phyloP scores from a whole-genome alignment of 2,888 invertebrate genomes.

The Nezara viridula region DNA sequence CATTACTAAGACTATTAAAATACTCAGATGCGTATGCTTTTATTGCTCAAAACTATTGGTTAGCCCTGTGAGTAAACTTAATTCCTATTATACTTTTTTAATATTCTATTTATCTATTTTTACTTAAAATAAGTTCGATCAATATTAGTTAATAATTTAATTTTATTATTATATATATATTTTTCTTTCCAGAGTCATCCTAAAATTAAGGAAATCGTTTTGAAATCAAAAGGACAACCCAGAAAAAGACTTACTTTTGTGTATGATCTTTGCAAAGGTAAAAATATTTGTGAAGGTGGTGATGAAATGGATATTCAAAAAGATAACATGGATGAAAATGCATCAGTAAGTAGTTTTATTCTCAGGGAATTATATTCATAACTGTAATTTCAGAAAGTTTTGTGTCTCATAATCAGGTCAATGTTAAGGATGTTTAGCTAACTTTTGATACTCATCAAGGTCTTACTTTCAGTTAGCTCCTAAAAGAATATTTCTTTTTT shows the following conservation, averaged over 20 bases:
- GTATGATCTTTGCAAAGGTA: constrained; percentile 97
- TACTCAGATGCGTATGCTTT: constrained; percentile 98
- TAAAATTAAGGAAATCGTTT: constrained; percentile 93
- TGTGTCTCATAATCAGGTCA: neutral
- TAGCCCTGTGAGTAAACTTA: constrained; percentile 83
- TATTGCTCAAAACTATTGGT: constrained; percentile 98
- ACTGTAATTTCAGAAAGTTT: neutral
- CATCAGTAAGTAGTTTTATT: constrained; percentile 48
- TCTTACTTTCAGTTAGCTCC: neutral
- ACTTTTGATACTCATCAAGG: neutral
- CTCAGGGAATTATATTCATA: neutral
- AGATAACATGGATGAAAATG: constrained; percentile 68
- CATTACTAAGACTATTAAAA: constrained; percentile 96
- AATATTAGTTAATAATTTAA: constrained; percentile 67
- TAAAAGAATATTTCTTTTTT: neutral
- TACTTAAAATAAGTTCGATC: neutral
- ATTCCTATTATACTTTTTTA: constrained; percentile 63
- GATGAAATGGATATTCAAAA: constrained; percentile 96
- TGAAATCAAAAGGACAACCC: constrained; percentile 97
- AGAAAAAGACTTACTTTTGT: constrained; percentile 94
- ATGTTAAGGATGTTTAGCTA: neutral
- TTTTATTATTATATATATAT: constrained; percentile 62
- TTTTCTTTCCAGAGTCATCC: constrained; percentile 79
- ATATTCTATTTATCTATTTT: constrained; percentile 27
- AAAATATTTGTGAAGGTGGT: constrained; percentile 98